A percentile compares a stretch with the other conserved stretches of the same genome.
These are phyloP conservation scores for Tenualosa ilisha DNA, from an alignment of 2,797 vertebrate genomes.

Conservation along the genomic window DNA sequence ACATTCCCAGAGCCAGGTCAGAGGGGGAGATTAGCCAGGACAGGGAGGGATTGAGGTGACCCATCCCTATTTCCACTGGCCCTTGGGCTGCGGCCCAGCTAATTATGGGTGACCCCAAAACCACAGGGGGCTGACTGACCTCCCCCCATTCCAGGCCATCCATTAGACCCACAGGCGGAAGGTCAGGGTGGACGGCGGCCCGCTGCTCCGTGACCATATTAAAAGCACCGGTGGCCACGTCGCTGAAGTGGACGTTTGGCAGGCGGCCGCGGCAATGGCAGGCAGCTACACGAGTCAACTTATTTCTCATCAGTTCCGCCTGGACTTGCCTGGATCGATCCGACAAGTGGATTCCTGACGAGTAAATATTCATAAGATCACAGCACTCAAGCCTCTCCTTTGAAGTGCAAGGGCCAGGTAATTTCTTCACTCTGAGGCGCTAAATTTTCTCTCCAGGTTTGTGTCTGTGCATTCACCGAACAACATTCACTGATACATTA, in stretches of 20 bases:
- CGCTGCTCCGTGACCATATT: slow-evolving; percentile 18
- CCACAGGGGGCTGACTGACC: slow-evolving; percentile 46
- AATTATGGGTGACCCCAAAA: slow-evolving; percentile 69
- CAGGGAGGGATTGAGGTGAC: slow-evolving; percentile 65
- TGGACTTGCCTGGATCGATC: background rate
- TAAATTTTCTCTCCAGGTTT: background rate
- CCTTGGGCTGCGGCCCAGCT: slow-evolving; percentile 59
- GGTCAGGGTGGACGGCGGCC: slow-evolving; percentile 25
- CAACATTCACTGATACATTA: slow-evolving; percentile 3
- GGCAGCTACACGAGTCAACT: background rate
- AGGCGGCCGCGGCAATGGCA: background rate
- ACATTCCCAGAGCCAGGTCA: slow-evolving; percentile 57
- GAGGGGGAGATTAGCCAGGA: slow-evolving; percentile 56
- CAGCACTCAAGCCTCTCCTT: background rate
- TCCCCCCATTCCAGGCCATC: slow-evolving; percentile 54
- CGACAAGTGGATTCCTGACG: background rate
- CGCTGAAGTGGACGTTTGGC: background rate
- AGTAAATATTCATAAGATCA: slow-evolving; percentile 19
- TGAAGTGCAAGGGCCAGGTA: background rate
- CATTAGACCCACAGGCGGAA: slow-evolving; percentile 64
- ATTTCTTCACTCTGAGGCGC: background rate
- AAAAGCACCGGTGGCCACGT: background rate
- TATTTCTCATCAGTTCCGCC: background rate
- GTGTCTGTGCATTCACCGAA: background rate
- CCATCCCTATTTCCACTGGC: slow-evolving; percentile 62